Evolutionary conservation across 2,888 invertebrate genomes (phyloP), one percentile per base, ranked within the genome.

Genomic region (Tetragonisca angustula): DNA sequence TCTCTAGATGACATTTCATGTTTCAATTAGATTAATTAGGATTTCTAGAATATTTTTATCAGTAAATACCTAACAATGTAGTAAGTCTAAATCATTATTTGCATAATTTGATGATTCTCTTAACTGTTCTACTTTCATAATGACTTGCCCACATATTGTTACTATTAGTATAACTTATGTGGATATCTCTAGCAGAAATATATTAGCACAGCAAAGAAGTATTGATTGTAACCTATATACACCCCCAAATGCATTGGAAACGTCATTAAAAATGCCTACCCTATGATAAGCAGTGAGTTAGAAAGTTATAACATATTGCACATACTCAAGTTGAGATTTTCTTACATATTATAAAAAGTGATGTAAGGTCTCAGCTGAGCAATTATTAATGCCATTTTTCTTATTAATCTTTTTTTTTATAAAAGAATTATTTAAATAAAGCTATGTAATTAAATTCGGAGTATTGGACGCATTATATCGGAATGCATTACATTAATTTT

Each of bases 381-480:
- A 84, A 87, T 85, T 76, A 49, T 81, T 78, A 81, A 86, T 87
- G 84, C 61, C 75, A 80, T 87, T 83, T 85, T 82, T 61, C 84
- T 87, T 83, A 64, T 84, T 56, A 74, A 80, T 79, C 71, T 72
- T 82, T 83, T 72, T 84, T 86, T 84, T 90, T 89, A 88, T 73
- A 91, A 92, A 91, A 91, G 83, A 87, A 78, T 87, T 78, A 77
- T 79, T 89, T 89, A 88, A 91, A 91, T 88, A 88, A 90, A 91
- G 87, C 89, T 90, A 89, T 87, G 71, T 88, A 90, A 90, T 92
- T 91, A 91, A 93, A 92, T 93, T 93, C 92, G 92, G 91, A 92
- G 90, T 93, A 91, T 92, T 92, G 92, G 92, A 93, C 92, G 92
- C 92, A 92, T 93, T 90, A 88, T 92, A 91, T 90, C 91, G 87